Percentiles rank a stretch among this genome's conserved stretches.
Conservation (phyloP, 2,888 invertebrate genomes). For the Sinodicranocentrus sp. region DNA sequence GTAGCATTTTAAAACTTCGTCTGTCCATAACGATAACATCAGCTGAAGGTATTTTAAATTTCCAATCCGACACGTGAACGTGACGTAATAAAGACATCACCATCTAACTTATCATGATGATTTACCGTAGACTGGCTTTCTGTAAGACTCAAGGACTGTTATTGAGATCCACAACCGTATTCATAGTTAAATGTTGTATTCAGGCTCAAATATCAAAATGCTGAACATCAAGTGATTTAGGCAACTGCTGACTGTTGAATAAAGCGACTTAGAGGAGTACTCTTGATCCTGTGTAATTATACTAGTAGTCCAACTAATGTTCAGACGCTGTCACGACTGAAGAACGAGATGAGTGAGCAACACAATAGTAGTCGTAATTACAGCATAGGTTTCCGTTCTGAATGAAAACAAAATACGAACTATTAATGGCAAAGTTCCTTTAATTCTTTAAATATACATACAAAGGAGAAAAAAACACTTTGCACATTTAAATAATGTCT, state of each 20-base stretch:
- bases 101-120: neutral
- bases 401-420: too few species aligned
- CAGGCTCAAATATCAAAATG: slow-evolving; percentile 47
- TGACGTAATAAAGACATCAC: neutral
- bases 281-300: slow-evolving; percentile 18
- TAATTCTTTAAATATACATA: too few species aligned
- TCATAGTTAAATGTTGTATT: slow-evolving; percentile 5
- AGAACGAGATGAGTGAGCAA: slow-evolving; percentile 77
- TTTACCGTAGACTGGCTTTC: neutral
- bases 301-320: slow-evolving; percentile 48
- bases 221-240: slow-evolving; percentile 37
- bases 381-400: slow-evolving; percentile 81
- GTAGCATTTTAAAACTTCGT: neutral
- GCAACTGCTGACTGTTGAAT: slow-evolving; percentile 47
- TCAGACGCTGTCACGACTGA: slow-evolving; percentile 73
- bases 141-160: slow-evolving; percentile 46
- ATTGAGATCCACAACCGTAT: slow-evolving; percentile 67
- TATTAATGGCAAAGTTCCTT: too few species aligned
- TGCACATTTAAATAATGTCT: too few species aligned
- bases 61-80: neutral
- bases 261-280: slow-evolving; percentile 12
- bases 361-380: slow-evolving; percentile 80
- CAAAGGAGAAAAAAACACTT: too few species aligned
- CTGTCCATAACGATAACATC: neutral
- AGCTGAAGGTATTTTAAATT: neutral